Percentiles rank a stretch among this genome's conserved stretches.
Evolutionary conservation across 2,888 invertebrate genomes (phyloP).

Genomic region (Zygogramma bicolorata): DNA sequence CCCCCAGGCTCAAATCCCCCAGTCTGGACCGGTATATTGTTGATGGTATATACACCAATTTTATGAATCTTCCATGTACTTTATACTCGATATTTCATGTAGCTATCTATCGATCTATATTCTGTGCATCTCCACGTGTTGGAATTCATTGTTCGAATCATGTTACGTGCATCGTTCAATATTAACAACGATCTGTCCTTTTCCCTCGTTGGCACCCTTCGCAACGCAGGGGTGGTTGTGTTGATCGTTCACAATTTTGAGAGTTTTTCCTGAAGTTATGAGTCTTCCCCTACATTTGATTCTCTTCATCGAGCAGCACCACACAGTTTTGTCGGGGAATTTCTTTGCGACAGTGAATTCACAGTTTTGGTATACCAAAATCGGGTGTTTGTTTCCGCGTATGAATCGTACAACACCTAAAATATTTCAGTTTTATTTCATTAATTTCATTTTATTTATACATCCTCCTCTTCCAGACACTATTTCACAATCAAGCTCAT

Average conservation of each 20-base stretch:
- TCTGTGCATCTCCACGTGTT: no score
- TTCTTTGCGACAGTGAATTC: constrained; percentile 47
- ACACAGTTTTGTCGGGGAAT: constrained; percentile 44
- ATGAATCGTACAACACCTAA: constrained; percentile 28
- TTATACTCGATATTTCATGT: no score
- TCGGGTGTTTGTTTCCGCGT: constrained; percentile 40
- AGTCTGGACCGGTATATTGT: no score
- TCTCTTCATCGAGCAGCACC: constrained; percentile 43
- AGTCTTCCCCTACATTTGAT: constrained; percentile 40
- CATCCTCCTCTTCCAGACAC: no score
- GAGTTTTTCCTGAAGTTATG: constrained; percentile 40
- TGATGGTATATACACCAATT: no score
- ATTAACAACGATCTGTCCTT: constrained; percentile 19
- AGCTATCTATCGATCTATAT: no score
- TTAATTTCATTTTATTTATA: no score
- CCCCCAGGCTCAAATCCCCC: no score
- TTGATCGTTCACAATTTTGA: constrained; percentile 25
- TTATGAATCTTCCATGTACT: no score
- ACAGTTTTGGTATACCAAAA: constrained; percentile 43
- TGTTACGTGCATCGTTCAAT: neutral
- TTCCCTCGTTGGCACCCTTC: neutral
- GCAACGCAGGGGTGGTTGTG: constrained; percentile 18
- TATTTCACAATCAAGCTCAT: no score
- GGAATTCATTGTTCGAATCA: no score
- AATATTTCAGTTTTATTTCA: no score